Conservation (phyloP, 2,888 invertebrate genomes). For the Yponomeuta malinellus region DNA sequence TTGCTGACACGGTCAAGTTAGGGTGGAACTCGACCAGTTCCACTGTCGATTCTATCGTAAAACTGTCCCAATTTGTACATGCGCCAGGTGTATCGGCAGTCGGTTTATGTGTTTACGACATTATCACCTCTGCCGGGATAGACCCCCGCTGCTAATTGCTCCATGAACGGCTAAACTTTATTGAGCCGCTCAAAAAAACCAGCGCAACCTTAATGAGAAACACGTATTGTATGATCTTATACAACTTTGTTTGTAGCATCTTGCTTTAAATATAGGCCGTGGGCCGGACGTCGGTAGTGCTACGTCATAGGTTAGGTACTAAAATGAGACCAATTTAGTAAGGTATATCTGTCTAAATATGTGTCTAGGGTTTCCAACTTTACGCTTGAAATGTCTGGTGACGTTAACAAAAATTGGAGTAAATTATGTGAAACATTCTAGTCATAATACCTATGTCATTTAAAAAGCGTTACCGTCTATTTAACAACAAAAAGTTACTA, state of each 20-base stretch:
- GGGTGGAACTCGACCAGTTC: conserved; percentile 19
- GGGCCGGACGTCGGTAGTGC: too few relatives aligned
- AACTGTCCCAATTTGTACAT: conserved; percentile 18
- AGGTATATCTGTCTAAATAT: too few relatives aligned
- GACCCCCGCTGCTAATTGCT: conserved; percentile 64
- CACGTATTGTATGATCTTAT: conserved; percentile 31
- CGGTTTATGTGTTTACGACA: conserved; percentile 68
- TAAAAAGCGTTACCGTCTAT: too few relatives aligned
- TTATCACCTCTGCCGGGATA: conserved; percentile 57
- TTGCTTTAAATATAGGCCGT: not conserved
- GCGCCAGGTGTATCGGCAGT: conserved; percentile 47
- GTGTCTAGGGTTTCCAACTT: too few relatives aligned
- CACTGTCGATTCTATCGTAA: not conserved
- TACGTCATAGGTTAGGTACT: too few relatives aligned
- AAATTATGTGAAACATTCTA: too few relatives aligned
- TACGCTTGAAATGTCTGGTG: too few relatives aligned
- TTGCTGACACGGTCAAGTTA: not conserved
- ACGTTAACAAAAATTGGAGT: too few relatives aligned
- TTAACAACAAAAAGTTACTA: too few relatives aligned
- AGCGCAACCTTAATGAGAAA: conserved; percentile 39
- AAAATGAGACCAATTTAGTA: too few relatives aligned
- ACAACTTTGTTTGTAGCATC: not conserved
- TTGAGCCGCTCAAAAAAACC: conserved; percentile 15
- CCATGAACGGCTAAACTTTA: conserved; percentile 37
- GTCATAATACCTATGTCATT: too few relatives aligned